phyloP scores from a whole-genome alignment of 2,113 vertebrate genomes.

The Gasterosteus nipponicus region DNA sequence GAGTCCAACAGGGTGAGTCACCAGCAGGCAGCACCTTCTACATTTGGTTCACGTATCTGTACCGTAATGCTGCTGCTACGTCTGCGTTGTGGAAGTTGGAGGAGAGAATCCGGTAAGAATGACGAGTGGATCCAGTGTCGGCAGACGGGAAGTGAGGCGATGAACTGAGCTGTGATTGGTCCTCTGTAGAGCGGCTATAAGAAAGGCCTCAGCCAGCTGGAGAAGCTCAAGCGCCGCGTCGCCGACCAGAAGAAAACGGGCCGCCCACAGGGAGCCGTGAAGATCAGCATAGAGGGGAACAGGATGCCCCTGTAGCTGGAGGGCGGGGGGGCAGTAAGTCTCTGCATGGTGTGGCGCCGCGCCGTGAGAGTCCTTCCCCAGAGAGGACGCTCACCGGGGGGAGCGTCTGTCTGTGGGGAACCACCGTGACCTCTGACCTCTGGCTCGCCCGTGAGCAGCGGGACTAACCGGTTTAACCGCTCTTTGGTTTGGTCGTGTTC shows the following conservation, averaged over 20 bases:
- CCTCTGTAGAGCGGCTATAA: constrained; percentile 85
- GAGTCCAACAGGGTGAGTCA: constrained; percentile 91
- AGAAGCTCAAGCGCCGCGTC: constrained; percentile 96
- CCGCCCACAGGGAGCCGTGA: constrained; percentile 89
- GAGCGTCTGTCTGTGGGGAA: not conserved
- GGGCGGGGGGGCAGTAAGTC: constrained; percentile 79
- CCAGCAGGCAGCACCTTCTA: not conserved
- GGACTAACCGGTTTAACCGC: too few species aligned
- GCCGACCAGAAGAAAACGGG: constrained; percentile 89
- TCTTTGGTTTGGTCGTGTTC: too few species aligned
- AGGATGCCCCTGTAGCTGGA: constrained; percentile 89
- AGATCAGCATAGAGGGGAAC: constrained; percentile 98
- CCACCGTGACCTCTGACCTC: not conserved
- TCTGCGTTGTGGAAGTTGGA: not conserved
- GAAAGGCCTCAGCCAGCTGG: constrained; percentile 90
- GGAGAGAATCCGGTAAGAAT: not conserved
- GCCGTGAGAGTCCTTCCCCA: not conserved
- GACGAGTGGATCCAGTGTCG: too few species aligned
- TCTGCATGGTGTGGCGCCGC: constrained; percentile 60
- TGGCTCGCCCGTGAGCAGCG: not conserved
- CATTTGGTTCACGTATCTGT: not conserved
- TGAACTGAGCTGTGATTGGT: constrained; percentile 71
- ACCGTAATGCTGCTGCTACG: not conserved
- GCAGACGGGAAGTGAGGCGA: constrained; percentile 19
- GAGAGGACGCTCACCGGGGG: not conserved